A percentile compares a stretch with the other conserved stretches of the same genome.
Evolutionary conservation across 2,113 vertebrate species (phyloP).

Genomic region (Tenebrosternarchus preto): DNA sequence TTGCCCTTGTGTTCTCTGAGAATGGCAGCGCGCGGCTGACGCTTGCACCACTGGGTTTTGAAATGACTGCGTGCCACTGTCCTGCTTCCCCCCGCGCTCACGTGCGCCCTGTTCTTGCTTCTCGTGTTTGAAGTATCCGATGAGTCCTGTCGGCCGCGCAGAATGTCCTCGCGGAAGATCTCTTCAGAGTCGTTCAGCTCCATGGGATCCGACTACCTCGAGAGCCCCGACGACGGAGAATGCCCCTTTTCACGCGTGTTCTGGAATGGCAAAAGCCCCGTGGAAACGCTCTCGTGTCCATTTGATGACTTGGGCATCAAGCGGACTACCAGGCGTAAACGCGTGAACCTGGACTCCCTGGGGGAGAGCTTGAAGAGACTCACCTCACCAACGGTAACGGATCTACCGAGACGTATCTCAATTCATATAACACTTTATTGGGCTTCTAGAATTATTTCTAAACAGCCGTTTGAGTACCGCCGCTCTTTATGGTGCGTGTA

Average conservation of each 20-base stretch:
- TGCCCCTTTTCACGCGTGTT: slow-evolving; percentile 80
- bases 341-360: slow-evolving; percentile 94
- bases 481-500: no score
- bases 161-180: slow-evolving; percentile 93
- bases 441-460: no score
- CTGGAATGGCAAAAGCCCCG: slow-evolving; percentile 89
- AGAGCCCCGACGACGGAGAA: slow-evolving; percentile 85
- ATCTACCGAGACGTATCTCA: neutral
- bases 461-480: no score
- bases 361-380: slow-evolving; percentile 91
- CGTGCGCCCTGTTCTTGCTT: neutral
- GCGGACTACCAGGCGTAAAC: slow-evolving; percentile 81
- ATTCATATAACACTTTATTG: no score
- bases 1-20: no score
- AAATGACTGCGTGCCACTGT: slow-evolving; percentile 38
- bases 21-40: no score
- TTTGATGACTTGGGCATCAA: slow-evolving; percentile 59
- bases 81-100: slow-evolving; percentile 6
- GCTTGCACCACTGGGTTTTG: neutral
- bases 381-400: slow-evolving; percentile 91
- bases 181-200: slow-evolving; percentile 96
- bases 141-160: slow-evolving; percentile 56
- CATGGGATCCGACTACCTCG: slow-evolving; percentile 87
- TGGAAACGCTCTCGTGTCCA: slow-evolving; percentile 69
- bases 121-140: slow-evolving; percentile 14